phyloP scores from a whole-genome alignment of 2,888 invertebrate genomes.

The Ypsolopha scabrella region DNA sequence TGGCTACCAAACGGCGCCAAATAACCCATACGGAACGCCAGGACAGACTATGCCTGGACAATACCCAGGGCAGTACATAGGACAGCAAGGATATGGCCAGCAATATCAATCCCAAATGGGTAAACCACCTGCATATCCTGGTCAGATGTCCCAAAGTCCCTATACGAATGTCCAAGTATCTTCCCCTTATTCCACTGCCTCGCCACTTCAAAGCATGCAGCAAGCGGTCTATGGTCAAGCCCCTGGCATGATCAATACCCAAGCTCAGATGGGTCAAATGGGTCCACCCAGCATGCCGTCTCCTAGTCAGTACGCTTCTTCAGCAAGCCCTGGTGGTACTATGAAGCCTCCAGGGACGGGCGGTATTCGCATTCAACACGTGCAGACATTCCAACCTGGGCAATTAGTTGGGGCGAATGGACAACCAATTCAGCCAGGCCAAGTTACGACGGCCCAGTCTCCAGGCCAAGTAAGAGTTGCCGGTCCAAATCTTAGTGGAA shows the following conservation, averaged over 20 bases:
- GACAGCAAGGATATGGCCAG: slow-evolving; percentile 38
- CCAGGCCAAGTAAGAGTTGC: slow-evolving; percentile 46
- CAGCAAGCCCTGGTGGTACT: slow-evolving; percentile 39
- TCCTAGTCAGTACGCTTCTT: slow-evolving; percentile 31
- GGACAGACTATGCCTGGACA: slow-evolving; percentile 44
- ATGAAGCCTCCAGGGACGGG: slow-evolving; percentile 35
- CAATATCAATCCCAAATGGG: slow-evolving; percentile 36
- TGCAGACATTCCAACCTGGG: slow-evolving; percentile 51
- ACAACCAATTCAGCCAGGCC: slow-evolving; percentile 17
- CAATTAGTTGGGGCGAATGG: slow-evolving; percentile 28
- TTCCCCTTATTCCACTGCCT: slow-evolving; percentile 37
- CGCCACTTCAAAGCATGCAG: slow-evolving; percentile 59
- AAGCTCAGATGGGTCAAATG: slow-evolving; percentile 23
- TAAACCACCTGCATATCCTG: slow-evolving; percentile 37
- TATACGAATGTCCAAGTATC: slow-evolving; percentile 28
- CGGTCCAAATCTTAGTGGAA: slow-evolving; percentile 34
- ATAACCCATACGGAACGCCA: slow-evolving; percentile 48
- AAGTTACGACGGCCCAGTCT: slow-evolving; percentile 19
- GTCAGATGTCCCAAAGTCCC: slow-evolving; percentile 26
- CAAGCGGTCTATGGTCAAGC: slow-evolving; percentile 52
- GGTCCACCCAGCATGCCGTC: slow-evolving; percentile 29
- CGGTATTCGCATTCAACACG: slow-evolving; percentile 50
- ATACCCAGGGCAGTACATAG: slow-evolving; percentile 37
- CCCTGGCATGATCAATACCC: slow-evolving; percentile 22
- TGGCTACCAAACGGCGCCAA: slow-evolving; percentile 32